Base-by-base conservation (phyloP, 2,888 invertebrate species). In the Steromphala cineraria region DNA sequence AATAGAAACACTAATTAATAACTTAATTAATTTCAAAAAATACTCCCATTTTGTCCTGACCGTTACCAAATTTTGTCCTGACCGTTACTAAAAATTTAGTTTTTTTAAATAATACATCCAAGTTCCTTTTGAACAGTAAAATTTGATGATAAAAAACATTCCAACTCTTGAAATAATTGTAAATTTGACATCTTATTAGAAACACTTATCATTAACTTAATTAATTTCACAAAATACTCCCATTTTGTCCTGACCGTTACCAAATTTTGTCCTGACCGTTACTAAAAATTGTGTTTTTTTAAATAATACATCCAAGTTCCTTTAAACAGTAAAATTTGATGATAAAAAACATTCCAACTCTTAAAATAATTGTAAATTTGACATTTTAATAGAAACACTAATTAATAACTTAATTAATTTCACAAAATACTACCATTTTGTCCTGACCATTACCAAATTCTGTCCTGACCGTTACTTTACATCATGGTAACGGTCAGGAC, bases 401-500 rank as follows among this genome's bases (percentile, higher is more conserved):
- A 62, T 62, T 17, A 62, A n/a, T 62, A 62, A 62, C 62, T 62
- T 17, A n/a, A 15, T 4, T 62, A n/a, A n/a, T 62, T 62, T 62
- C 62, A n/a, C 62, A n/a, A 62, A 62, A 62, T 62, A 62, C 17
- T n/a, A 62, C 19, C 62, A 62, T n/a, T 62, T 62, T 62, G 62
- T 62, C 62, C 17, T n/a, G 19, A 62, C 62, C 62, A 17, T 62
- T 62, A 62, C 62, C 36, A 62, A 62, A 62, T 17, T n/a, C 5
- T 62, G 62, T 62, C 62, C 62, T n/a, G 19, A 62, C 62, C 62
- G 62, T 62, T 62, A 62, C 62, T n/a, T 62, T 62, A n/a, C 62
- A 62, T 62, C 62, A 62, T 62, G 62, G 62, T 62, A 62, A 62
- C 62, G 62, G 62, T 62, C 19, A n/a, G 62, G 62, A 62, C 62